Base-by-base conservation (phyloP, 2,888 invertebrate species). In the Deilephila porcellus region DNA sequence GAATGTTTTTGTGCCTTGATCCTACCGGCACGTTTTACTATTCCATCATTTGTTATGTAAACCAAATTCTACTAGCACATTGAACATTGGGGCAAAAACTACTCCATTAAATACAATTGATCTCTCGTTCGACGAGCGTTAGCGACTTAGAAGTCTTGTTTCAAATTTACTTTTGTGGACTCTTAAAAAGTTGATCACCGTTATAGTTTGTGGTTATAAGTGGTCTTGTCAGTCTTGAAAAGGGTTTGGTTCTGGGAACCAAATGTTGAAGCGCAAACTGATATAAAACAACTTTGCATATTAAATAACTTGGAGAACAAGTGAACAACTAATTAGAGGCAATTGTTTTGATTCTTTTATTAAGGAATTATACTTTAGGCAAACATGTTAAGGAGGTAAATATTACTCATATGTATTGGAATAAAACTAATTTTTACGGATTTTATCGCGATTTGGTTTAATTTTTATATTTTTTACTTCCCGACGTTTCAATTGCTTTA, bases 1-100 rank as follows among this genome's bases (percentile, higher is more conserved):
- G 86, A 82, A 80, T 80, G 79, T 80, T 77, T 83, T 90, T 89
- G 87, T 89, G 76, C 70, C 67, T 73, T 78, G 79, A 82, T 76
- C 73, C 79, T 80, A 82, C 82, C 78, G 79, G 81, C 80, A 82
- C 82, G 86, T 80, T 87, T 84, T 77, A 85, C 87, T 85, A 88
- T 88, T 82, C 77, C 78, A 80, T 82, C 86, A 88, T 90, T 91
- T 91, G 89, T 91, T 90, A 90, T 89, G 87, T 90, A 89, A 91
- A 91, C 86, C 81, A 80, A 83, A 90, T 88, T 84, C 86, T 85
- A 79, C 71, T 73, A 60, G 72, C 78, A 77, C 77, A 80, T 80
- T 79, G 79, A 71, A 74, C 80, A 82, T 77, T 79, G 78, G 77
- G 80, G 83, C 56, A 0, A 56, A 56, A 17, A 6, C 79, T 81